Evolutionary conservation across 2,797 vertebrate species (phyloP).

Genomic region (Pteropus rufus): DNA sequence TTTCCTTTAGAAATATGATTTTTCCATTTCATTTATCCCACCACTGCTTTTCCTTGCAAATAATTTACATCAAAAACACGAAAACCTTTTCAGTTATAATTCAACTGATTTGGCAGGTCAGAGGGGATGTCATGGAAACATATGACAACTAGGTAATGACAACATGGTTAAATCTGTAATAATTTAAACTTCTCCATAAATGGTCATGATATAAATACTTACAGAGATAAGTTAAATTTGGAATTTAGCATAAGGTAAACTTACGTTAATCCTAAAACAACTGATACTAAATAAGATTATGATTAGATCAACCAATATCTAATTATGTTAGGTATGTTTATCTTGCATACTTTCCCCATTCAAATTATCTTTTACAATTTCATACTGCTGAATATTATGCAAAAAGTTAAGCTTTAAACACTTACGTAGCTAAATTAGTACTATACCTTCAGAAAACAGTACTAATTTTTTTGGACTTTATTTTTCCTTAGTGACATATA

Average conservation of each 20-base stretch:
- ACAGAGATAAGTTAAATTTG: neutral
- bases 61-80: slow-evolving; percentile 54
- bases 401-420: neutral
- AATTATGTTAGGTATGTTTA: neutral
- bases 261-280: neutral
- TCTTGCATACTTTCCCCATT: neutral
- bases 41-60: slow-evolving; percentile 30
- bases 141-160: neutral
- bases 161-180: slow-evolving; percentile 17
- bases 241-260: neutral
- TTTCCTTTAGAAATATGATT: slow-evolving; percentile 31
- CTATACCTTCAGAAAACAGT: neutral
- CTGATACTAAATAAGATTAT: neutral
- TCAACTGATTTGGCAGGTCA: slow-evolving; percentile 49
- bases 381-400: neutral
- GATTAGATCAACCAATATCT: neutral
- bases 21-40: slow-evolving; percentile 62
- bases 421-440: neutral
- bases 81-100: slow-evolving; percentile 42
- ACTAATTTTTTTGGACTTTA: neutral
- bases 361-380: neutral
- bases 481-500: neutral
- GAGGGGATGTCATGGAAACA: slow-evolving; percentile 35
- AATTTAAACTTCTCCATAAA: slow-evolving; percentile 1
- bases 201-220: slow-evolving; percentile 19